These are phyloP conservation scores for Augiades crinisus DNA, from an alignment of 2,888 invertebrate species.

Conservation along the genomic window DNA sequence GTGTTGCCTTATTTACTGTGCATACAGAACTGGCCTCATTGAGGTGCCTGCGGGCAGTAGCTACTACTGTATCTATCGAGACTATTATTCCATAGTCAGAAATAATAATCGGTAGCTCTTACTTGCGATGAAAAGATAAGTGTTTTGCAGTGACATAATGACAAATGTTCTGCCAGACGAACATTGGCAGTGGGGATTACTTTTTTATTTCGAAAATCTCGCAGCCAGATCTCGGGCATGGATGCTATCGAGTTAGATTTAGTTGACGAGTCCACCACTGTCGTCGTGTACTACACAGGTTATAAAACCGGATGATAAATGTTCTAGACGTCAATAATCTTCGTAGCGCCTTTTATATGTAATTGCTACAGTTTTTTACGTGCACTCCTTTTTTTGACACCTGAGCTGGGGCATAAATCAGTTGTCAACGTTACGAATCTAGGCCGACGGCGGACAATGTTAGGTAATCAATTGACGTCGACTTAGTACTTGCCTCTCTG, in stretches of 20 bases:
- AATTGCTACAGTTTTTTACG: conserved; percentile 62
- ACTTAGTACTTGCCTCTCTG: conserved; percentile 47
- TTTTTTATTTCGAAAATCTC: conserved; percentile 22
- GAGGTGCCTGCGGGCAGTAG: conserved; percentile 48
- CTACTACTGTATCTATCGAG: conserved; percentile 32
- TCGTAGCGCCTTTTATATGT: conserved; percentile 57
- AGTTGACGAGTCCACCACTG: conserved; percentile 50
- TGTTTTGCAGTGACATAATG: conserved; percentile 27
- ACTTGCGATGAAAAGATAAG: conserved; percentile 24
- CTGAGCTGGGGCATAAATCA: conserved; percentile 71
- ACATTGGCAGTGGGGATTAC: conserved; percentile 22
- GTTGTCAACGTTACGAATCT: conserved; percentile 67
- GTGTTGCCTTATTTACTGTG: conserved; percentile 61
- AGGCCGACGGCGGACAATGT: conserved; percentile 58
- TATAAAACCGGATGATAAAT: conserved; percentile 62
- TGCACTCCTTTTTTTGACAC: conserved; percentile 65
- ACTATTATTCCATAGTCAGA: conserved; percentile 22
- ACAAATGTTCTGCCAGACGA: conserved; percentile 23
- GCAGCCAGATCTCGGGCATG: conserved; percentile 8
- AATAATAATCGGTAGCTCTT: conserved; percentile 27
- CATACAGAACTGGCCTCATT: conserved; percentile 63
- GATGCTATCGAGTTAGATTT: conserved; percentile 24
- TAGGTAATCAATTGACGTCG: conserved; percentile 61
- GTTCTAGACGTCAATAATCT: conserved; percentile 53
- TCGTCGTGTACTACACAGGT: conserved; percentile 52